These are phyloP conservation scores for Ethmia dodecea DNA, from an alignment of 2,888 invertebrate species.

Conservation along the genomic window DNA sequence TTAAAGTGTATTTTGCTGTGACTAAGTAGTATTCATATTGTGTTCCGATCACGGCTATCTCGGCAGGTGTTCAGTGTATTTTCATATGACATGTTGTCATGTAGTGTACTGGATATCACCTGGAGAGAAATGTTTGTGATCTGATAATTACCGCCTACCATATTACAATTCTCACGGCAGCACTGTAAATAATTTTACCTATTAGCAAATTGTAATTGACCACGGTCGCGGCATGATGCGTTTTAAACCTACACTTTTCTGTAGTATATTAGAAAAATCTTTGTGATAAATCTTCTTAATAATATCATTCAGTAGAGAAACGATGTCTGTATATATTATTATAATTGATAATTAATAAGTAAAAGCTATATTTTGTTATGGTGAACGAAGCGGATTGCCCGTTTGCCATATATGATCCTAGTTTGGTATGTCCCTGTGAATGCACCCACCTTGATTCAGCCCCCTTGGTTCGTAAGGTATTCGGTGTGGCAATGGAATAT, in stretches of 20 bases:
- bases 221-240: conserved; percentile 34
- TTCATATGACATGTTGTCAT: too few relatives aligned
- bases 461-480: conserved; percentile 39
- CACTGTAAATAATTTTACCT: background rate
- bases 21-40: conserved; percentile 8
- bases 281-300: conserved; percentile 63
- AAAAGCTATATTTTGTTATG: conserved; percentile 71
- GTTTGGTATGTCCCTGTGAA: conserved; percentile 30
- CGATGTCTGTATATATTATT: conserved; percentile 52
- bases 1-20: conserved; percentile 46
- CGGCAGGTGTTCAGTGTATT: background rate
- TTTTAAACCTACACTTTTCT: conserved; percentile 42
- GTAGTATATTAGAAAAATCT: conserved; percentile 63
- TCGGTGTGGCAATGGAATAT: conserved; percentile 70
- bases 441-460: conserved; percentile 41
- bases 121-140: too few relatives aligned
- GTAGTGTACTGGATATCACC: too few relatives aligned
- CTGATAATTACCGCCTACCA: background rate
- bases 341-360: conserved; percentile 49
- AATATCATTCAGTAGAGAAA: conserved; percentile 58
- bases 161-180: background rate
- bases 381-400: conserved; percentile 48
- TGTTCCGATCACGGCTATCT: background rate
- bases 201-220: background rate
- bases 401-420: conserved; percentile 51